A percentile compares a stretch with the other conserved stretches of the same genome.
Conservation (phyloP, 2,888 invertebrate species). For the Agapostemon virescens region DNA sequence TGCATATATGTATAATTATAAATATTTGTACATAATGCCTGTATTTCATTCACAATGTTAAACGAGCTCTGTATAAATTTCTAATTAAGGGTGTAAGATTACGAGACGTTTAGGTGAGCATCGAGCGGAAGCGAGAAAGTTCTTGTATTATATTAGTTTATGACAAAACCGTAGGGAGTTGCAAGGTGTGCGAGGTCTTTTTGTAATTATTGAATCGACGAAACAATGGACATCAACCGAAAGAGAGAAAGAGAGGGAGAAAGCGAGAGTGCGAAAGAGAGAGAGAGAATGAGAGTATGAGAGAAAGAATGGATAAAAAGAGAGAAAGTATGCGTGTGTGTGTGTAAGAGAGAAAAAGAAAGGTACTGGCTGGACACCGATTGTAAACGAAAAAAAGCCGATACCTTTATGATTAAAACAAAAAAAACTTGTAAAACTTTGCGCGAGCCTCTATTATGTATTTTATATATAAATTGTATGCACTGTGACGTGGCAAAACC, state of each 20-base stretch:
- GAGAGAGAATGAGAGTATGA: background rate
- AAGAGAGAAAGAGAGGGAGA: background rate
- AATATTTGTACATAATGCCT: slow-evolving; percentile 77
- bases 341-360: slow-evolving; percentile 57
- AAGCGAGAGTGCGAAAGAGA: background rate
- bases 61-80: slow-evolving; percentile 75
- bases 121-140: slow-evolving; percentile 68
- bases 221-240: slow-evolving; percentile 50
- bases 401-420: slow-evolving; percentile 32
- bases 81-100: slow-evolving; percentile 74
- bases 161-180: slow-evolving; percentile 76
- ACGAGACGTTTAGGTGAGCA: slow-evolving; percentile 70
- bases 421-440: slow-evolving; percentile 60
- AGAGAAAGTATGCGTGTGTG: slow-evolving; percentile 13
- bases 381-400: slow-evolving; percentile 59
- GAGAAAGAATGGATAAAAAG: background rate
- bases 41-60: slow-evolving; percentile 77
- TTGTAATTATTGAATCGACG: slow-evolving; percentile 77
- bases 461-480: slow-evolving; percentile 78
- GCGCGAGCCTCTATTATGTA: slow-evolving; percentile 79
- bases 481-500: no score
- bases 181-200: slow-evolving; percentile 72
- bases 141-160: slow-evolving; percentile 77
- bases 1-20: slow-evolving; percentile 71
- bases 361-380: slow-evolving; percentile 57